Evolutionary conservation across 2,888 invertebrate genomes (phyloP).

Genomic region (Perdita meconis): DNA sequence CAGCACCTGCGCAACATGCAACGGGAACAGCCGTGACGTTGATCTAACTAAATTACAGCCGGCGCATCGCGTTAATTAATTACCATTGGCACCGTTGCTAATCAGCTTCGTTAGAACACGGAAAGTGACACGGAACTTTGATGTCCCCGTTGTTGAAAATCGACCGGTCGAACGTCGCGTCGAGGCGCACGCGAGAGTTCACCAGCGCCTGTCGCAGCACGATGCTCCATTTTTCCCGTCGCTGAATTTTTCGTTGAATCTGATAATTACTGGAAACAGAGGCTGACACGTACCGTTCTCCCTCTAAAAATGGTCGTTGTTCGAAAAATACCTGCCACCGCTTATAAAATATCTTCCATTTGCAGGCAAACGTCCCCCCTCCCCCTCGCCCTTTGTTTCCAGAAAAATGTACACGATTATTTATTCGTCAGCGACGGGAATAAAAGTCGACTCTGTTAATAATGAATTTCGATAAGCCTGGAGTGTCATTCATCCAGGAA

Average conservation of each 20-base stretch:
- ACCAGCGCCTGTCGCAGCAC: background rate
- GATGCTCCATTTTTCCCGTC: conserved; percentile 7
- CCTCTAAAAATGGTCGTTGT: conserved; percentile 22
- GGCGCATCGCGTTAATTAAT: conserved; percentile 41
- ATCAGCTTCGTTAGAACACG: conserved; percentile 48
- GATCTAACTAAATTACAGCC: conserved; percentile 42
- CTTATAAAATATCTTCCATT: background rate
- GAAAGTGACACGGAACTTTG: conserved; percentile 45
- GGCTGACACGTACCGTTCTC: conserved; percentile 19
- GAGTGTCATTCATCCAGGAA: background rate
- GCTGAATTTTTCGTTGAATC: conserved; percentile 39
- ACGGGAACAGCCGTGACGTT: conserved; percentile 12
- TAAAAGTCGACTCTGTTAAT: background rate
- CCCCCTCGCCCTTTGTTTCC: no score
- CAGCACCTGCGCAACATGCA: conserved; percentile 8
- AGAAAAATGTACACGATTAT: background rate
- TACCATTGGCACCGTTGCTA: conserved; percentile 38
- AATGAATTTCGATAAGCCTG: background rate
- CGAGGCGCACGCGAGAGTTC: background rate
- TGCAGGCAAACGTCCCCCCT: background rate
- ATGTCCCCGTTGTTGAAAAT: conserved; percentile 37
- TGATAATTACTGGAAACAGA: conserved; percentile 46
- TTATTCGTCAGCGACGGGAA: background rate
- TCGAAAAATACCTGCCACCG: background rate
- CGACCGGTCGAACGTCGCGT: conserved; percentile 19